Base-by-base conservation (phyloP, 2,113 vertebrate genomes). In the Corythornis madagascariensis region DNA sequence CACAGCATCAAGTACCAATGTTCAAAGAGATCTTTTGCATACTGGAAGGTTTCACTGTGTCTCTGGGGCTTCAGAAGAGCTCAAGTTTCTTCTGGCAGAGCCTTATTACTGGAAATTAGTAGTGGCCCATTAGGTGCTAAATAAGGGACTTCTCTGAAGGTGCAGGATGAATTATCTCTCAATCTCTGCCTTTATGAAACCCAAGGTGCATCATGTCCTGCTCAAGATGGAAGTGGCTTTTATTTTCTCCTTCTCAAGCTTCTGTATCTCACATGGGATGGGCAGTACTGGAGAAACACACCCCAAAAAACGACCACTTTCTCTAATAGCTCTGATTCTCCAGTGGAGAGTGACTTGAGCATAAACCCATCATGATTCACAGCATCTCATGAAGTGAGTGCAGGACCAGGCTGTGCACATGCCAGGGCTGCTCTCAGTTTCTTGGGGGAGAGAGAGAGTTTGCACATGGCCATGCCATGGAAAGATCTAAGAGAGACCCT, bases 151-250 rank as follows among this genome's bases (percentile, higher is more conserved):
- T 29, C 7, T 63, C 38, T 66, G 43, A 26, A 33, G 11, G 52
- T 47, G 24, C 20, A 72, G 66, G 29, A 14, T 87, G 67, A 73
- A 29, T 6, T 9, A 25, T 52, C 50, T 17, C 78, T 69, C 55
- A 33, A 1, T 40, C 63, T 69, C 81, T 66, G 31, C 28, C 16
- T 79, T 50, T 50, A 20, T 47, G 55, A 81, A 86, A 69, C 10
- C 31, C 1, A 1, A 78, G 31, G 20, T 56, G 10, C 31, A 19
- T 3, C 0, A 0, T 52, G 13, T 50, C 29, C 59, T 33, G 10
- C 28, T 78, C 38, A n/a, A 7, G 19, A 25, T 57, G 78, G 21
- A 11, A 33, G n/a, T 33, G 25, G 21, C 13, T 17, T 92, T 82
- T 69, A 22, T 56, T 60, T 29, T 76, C 25, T 88, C 24, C 14